These are phyloP conservation scores for Trichonephila clavata DNA, from an alignment of 1,140 invertebrate species.

Conservation along the genomic window DNA sequence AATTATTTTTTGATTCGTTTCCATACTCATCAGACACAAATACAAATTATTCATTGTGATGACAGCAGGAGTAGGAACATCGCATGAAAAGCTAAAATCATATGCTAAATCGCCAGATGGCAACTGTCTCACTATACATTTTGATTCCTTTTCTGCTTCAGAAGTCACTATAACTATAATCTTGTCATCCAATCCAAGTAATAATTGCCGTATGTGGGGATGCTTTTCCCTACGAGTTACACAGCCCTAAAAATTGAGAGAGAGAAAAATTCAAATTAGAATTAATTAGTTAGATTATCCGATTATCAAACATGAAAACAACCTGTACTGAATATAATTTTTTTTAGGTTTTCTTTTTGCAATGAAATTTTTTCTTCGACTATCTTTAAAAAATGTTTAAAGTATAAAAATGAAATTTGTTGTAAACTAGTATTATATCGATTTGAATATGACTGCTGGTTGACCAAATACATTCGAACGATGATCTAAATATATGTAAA, in stretches of 20 bases:
- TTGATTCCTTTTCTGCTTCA: slow-evolving; percentile 78
- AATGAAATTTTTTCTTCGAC: too few relatives aligned
- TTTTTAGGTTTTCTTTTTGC: too few relatives aligned
- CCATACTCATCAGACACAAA: slow-evolving; percentile 89
- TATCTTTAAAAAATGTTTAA: too few relatives aligned
- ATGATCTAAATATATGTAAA: too few relatives aligned
- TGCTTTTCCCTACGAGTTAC: slow-evolving; percentile 87
- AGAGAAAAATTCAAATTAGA: neutral
- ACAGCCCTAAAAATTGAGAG: slow-evolving; percentile 81
- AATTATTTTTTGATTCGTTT: slow-evolving; percentile 93
- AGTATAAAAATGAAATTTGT: too few relatives aligned
- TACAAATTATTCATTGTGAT: slow-evolving; percentile 90
- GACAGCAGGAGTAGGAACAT: slow-evolving; percentile 87
- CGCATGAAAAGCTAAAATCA: slow-evolving; percentile 89
- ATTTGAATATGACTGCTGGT: too few relatives aligned
- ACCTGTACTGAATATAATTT: too few relatives aligned
- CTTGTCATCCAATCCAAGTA: slow-evolving; percentile 90
- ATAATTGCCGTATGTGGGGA: slow-evolving; percentile 91
- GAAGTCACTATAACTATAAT: slow-evolving; percentile 92
- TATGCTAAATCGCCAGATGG: slow-evolving; percentile 88
- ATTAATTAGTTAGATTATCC: neutral
- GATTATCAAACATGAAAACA: neutral
- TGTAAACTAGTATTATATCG: too few relatives aligned
- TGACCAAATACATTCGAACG: too few relatives aligned
- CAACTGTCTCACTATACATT: slow-evolving; percentile 80